Evolutionary conservation across 2,113 vertebrate genomes (phyloP), one percentile per base, ranked within the genome.

Genomic region (Phrynosoma blainvillii): DNA sequence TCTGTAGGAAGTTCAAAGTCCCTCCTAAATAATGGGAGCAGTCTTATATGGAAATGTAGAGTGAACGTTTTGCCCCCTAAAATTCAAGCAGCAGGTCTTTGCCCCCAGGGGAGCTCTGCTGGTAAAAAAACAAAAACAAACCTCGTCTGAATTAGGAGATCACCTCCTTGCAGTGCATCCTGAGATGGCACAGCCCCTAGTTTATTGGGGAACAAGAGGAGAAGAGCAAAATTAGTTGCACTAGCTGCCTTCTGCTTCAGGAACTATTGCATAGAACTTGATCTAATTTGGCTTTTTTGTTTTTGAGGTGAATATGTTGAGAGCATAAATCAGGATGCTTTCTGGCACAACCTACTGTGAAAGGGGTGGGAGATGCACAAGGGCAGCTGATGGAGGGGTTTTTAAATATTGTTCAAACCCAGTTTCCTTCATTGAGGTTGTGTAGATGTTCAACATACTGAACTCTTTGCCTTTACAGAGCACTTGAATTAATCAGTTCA

Each of bases 381-480:
- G 47, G 47, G 47, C 47, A 47, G 47, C 47, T 47, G 4, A 7
- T 47, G 47, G 7, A 47, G 47, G 13, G 7, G 47, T 56, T 7
- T 36, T 23, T 47, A 16, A 1, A 54, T 25, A 25, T 65, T 62
- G 27, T 4, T 36, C 62, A 47, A 68, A n/a, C n/a, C 27, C 25
- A 10, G 1, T 36, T 75, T 59, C 12, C 71, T 73, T 84, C 52
- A 59, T 2, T 36, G n/a, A 59, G 21, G 21, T 59, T 59, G 70
- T 74, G 9, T 10, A n/a, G 84, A 59, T 93, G 71, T 79, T 42
- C 87, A 75, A 86, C 80, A 84, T 62, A 78, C 84, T 79, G 74
- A 91, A 87, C 20, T 62, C 88, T 11, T 92, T 88, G 89, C 78
- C 70, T 93, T 93, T 56, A 47, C 89, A 90, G 84, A 87, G 82